phyloP scores from a whole-genome alignment of 1,140 invertebrate genomes.

The Megalopta genalis region DNA sequence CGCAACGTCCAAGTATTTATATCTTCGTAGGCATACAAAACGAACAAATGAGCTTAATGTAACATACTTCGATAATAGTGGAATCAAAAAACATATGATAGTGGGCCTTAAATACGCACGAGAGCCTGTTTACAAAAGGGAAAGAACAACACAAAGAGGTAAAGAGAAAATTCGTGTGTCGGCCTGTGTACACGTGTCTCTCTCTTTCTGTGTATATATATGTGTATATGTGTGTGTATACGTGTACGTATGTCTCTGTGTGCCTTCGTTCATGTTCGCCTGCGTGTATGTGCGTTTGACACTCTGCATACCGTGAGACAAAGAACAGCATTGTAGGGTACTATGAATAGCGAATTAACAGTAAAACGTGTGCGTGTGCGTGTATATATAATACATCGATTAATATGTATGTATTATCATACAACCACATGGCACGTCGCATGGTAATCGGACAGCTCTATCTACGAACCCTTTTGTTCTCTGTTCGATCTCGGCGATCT shows the following conservation, averaged over 20 bases:
- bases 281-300: no score
- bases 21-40: conserved; percentile 54
- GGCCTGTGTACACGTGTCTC: no score
- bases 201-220: no score
- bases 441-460: conserved; percentile 9
- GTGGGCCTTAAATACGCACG: conserved; percentile 61
- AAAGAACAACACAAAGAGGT: conserved; percentile 53
- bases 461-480: conserved; percentile 1
- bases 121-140: conserved; percentile 36
- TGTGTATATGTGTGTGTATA: no score
- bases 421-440: conserved; percentile 6
- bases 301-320: conserved; percentile 45
- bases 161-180: conserved; percentile 49
- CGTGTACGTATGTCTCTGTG: no score
- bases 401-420: conserved; percentile 41
- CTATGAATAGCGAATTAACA: conserved; percentile 53
- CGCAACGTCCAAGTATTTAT: conserved; percentile 43
- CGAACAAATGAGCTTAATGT: conserved; percentile 58
- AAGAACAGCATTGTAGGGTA: conserved; percentile 44
- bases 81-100: conserved; percentile 55
- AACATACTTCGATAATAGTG: conserved; percentile 52
- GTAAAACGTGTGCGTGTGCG: conserved; percentile 22
- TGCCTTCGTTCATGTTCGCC: no score
- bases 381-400: conserved; percentile 25
- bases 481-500: not conserved